These are phyloP conservation scores for Oriolus oriolus DNA, from an alignment of 2,113 vertebrate genomes.

Conservation along the genomic window DNA sequence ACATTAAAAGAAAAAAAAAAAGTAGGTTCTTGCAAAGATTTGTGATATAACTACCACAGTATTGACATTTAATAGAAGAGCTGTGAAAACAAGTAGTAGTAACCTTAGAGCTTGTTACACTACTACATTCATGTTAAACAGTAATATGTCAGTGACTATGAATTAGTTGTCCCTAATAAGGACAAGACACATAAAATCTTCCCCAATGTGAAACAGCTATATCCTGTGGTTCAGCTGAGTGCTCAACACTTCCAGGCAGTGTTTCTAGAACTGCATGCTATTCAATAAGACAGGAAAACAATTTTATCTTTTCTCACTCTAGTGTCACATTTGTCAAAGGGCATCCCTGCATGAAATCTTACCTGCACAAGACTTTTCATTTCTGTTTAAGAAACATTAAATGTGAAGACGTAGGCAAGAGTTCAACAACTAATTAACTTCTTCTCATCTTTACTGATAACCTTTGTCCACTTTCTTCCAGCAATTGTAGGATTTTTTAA, in stretches of 20 bases:
- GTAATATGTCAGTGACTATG: background rate
- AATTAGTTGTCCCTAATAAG: background rate
- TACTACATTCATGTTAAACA: background rate
- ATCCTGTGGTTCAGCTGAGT: background rate
- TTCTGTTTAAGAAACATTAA: background rate
- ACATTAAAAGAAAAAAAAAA: background rate
- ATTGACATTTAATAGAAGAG: background rate
- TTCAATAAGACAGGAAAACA: background rate
- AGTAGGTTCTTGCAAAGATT: background rate
- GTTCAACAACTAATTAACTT: background rate
- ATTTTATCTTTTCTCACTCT: background rate
- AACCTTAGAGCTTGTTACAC: background rate
- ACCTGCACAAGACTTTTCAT: background rate
- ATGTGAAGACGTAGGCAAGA: background rate
- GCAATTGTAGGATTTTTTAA: background rate
- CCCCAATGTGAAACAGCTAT: background rate
- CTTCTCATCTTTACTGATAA: background rate
- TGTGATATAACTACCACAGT: background rate
- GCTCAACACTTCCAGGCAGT: background rate
- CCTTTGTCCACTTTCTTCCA: background rate
- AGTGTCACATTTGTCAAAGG: background rate
- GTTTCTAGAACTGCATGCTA: background rate
- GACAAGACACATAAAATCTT: background rate
- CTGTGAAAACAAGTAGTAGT: background rate
- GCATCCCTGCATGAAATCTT: background rate